Conservation (phyloP, 2,797 vertebrate species). For the Capromys pilorides region DNA sequence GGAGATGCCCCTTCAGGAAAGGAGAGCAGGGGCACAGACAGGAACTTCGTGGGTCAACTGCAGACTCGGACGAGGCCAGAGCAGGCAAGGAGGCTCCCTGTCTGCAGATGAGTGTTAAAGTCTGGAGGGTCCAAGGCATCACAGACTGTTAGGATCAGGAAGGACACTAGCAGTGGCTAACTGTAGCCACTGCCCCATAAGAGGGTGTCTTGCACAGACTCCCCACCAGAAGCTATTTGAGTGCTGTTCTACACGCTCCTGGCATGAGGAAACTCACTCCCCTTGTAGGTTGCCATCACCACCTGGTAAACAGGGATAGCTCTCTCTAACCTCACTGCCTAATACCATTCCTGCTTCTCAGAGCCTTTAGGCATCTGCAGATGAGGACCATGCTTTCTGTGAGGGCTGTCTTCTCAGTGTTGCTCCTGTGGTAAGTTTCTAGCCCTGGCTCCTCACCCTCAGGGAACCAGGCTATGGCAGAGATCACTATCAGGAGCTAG, state of each 20-base stretch:
- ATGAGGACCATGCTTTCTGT: neutral
- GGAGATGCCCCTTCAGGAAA: neutral
- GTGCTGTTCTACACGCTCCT: neutral
- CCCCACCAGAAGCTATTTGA: neutral
- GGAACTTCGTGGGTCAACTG: neutral
- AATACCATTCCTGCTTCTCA: neutral
- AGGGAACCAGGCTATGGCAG: neutral
- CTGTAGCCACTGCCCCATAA: neutral
- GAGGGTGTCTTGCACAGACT: neutral
- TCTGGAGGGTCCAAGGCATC: neutral
- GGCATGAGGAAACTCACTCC: neutral
- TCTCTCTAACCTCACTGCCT: neutral
- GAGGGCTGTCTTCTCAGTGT: neutral
- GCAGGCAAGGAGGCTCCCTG: neutral
- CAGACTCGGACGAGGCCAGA: neutral
- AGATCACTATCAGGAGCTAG: neutral
- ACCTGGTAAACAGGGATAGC: neutral
- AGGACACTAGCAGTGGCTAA: neutral
- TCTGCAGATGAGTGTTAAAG: neutral
- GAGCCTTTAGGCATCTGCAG: neutral
- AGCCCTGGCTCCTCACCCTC: neutral
- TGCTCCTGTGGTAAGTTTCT: neutral
- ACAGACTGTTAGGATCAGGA: neutral
- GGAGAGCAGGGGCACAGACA: too few species aligned
- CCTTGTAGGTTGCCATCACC: rapidly evolving